phyloP scores from a whole-genome alignment of 2,797 vertebrate species.

The Pampus argenteus region DNA sequence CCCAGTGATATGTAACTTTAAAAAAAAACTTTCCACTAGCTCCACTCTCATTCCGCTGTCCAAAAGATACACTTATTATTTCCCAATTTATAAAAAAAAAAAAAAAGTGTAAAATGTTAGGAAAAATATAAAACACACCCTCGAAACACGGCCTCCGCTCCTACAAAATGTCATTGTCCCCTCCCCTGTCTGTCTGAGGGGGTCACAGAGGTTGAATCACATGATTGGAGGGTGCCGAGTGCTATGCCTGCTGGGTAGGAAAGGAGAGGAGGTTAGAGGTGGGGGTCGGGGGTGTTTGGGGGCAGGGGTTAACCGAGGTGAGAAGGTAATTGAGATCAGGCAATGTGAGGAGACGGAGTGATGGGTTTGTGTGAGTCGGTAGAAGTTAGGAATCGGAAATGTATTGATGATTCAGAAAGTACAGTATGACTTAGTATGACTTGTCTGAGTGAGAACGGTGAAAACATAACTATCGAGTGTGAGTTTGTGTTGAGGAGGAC shows the following conservation, averaged over 20 bases:
- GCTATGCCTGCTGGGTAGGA: constrained; percentile 83
- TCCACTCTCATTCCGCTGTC: neutral
- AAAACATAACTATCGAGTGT: constrained; percentile 11
- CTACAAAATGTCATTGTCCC: constrained; percentile 65
- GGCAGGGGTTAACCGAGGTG: constrained; percentile 76
- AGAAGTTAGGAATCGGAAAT: constrained; percentile 13
- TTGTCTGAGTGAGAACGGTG: neutral
- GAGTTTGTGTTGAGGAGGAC: constrained; percentile 2
- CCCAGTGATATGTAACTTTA: constrained; percentile 4
- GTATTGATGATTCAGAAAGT: constrained; percentile 25
- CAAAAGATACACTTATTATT: neutral
- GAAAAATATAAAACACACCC: neutral
- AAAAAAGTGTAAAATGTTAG: neutral
- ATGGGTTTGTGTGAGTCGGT: constrained; percentile 33
- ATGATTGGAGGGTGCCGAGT: constrained; percentile 79
- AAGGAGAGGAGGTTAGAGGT: constrained; percentile 54
- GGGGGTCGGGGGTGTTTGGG: constrained; percentile 59
- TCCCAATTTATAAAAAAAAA: neutral
- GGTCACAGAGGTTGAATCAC: constrained; percentile 66
- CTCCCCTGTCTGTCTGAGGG: constrained; percentile 45
- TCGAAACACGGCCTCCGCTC: neutral
- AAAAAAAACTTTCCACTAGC: neutral
- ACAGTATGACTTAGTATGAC: neutral
- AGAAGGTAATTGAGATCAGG: constrained; percentile 81
- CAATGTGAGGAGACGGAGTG: constrained; percentile 56